phyloP scores from a whole-genome alignment of 2,113 vertebrate species.

The Porphyrio hochstetteri region DNA sequence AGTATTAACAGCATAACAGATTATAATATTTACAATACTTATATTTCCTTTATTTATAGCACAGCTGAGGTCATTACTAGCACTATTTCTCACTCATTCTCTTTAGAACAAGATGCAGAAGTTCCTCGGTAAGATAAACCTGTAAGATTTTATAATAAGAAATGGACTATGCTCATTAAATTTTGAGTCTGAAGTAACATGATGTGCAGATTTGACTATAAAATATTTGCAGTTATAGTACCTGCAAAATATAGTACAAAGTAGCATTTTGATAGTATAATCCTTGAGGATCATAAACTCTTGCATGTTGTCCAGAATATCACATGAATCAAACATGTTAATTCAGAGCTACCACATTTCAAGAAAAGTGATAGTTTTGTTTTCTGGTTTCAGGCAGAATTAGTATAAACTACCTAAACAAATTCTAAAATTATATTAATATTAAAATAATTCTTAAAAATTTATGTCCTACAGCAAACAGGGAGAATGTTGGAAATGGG shows the following conservation, averaged over 20 bases:
- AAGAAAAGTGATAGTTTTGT: not conserved
- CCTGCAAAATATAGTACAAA: not conserved
- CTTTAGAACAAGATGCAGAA: slow-evolving; percentile 32
- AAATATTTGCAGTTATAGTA: not conserved
- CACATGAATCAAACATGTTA: not conserved
- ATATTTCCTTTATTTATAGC: slow-evolving; percentile 11
- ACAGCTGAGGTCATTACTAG: not conserved
- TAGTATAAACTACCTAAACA: not conserved
- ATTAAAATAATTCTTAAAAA: not conserved
- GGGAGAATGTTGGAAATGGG: not conserved
- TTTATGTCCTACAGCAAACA: not conserved
- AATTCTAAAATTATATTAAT: not conserved
- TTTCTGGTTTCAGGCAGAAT: not conserved
- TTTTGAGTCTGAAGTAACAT: not conserved
- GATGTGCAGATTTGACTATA: not conserved
- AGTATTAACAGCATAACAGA: not conserved
- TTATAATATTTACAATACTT: not conserved
- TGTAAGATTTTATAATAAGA: not conserved
- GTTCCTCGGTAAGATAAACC: slow-evolving; percentile 62
- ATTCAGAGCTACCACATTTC: not conserved
- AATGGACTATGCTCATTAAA: not conserved
- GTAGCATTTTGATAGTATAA: not conserved
- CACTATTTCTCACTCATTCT: not conserved
- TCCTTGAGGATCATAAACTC: not conserved
- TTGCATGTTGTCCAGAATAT: not conserved